Conservation (phyloP, 2,888 invertebrate species). For the Metallyticus violacea region DNA sequence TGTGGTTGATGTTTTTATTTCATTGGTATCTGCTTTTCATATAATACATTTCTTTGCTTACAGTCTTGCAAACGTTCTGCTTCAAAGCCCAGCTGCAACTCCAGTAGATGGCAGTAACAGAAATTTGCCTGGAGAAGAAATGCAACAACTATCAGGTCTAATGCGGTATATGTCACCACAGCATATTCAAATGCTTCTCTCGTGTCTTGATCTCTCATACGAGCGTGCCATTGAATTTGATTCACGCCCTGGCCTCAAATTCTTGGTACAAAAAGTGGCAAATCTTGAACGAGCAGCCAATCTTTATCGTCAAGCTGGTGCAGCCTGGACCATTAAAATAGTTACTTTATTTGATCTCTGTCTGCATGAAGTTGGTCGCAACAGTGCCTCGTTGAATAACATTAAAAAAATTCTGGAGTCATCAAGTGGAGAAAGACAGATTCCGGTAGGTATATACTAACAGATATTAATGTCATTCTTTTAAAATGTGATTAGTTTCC, state of each 20-base stretch:
- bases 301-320: conserved; percentile 88
- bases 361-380: conserved; percentile 59
- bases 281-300: conserved; percentile 83
- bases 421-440: background rate
- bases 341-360: conserved; percentile 84
- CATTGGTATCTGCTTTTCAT: background rate
- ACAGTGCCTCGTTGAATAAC: conserved; percentile 40
- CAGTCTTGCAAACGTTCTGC: conserved; percentile 49
- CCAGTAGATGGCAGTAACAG: conserved; percentile 36
- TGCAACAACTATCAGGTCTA: conserved; percentile 41
- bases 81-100: conserved; percentile 41
- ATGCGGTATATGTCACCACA: conserved; percentile 51
- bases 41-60: conserved; percentile 15
- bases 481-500: too few species aligned
- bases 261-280: conserved; percentile 89
- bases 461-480: too few species aligned
- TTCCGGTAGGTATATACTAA: background rate
- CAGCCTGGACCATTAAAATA: conserved; percentile 84
- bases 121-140: conserved; percentile 33
- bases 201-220: conserved; percentile 79
- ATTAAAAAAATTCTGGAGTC: conserved; percentile 37
- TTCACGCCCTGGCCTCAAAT: conserved; percentile 86
- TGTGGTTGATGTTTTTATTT: too few species aligned
- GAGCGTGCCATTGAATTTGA: conserved; percentile 83
- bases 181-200: conserved; percentile 68